Conservation (phyloP, 35 echinoderm and acorn worm species). For the Ophioderma brevispina region DNA sequence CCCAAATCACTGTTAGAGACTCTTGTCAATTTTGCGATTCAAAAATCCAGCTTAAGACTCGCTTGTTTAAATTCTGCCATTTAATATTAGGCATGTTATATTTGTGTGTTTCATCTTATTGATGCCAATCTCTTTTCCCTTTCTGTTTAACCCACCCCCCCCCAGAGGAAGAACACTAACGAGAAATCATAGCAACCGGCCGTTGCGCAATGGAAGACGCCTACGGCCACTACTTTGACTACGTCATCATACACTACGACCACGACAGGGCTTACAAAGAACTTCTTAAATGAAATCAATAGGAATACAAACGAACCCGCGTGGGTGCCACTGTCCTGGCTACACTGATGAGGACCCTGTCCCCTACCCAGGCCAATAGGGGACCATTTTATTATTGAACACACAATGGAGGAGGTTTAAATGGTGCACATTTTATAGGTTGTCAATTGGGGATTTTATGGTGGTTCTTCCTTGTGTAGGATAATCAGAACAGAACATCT, state of each 20-base stretch:
- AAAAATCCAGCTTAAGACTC: no score
- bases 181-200: conserved; percentile 93
- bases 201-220: conserved; percentile 91
- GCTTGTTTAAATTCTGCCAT: no score
- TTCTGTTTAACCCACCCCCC: not conserved
- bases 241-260: conserved; percentile 91
- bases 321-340: conserved; percentile 88
- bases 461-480: no score
- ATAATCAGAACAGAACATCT: no score
- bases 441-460: no score
- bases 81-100: no score
- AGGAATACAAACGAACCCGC: conserved; percentile 83
- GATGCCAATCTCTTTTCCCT: not conserved
- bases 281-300: conserved; percentile 68
- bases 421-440: no score
- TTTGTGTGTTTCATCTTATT: no score
- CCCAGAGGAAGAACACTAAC: conserved; percentile 93
- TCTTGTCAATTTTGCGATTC: no score
- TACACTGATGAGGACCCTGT: not conserved
- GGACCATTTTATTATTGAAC: conserved; percentile 2
- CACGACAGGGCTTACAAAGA: conserved; percentile 88
- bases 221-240: conserved; percentile 98
- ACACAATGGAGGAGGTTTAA: not conserved
- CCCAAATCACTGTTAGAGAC: no score
- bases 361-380: not conserved